Percentiles rank a stretch among this genome's conserved stretches.
Evolutionary conservation across 2,888 invertebrate genomes (phyloP).

Genomic region (Amiota mariae): DNA sequence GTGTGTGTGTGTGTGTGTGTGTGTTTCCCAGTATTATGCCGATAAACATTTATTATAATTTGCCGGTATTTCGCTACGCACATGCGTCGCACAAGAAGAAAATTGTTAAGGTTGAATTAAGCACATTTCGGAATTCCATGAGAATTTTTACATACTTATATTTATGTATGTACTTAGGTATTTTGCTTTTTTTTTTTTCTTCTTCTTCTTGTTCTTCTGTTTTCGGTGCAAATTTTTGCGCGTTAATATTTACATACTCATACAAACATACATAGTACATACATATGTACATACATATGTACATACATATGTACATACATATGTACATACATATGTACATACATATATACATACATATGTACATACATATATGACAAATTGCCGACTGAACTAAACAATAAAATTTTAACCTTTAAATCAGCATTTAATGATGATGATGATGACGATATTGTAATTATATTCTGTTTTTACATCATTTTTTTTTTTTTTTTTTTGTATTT

Average conservation of each 20-base stretch:
- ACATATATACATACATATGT: background rate
- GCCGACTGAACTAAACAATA: no score
- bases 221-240: no score
- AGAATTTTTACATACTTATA: no score
- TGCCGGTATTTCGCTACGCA: conserved; percentile 18
- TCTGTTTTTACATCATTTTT: background rate
- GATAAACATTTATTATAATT: background rate
- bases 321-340: conserved; percentile 5
- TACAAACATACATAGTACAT: background rate
- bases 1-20: no score
- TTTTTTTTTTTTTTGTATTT: no score
- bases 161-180: no score
- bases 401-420: no score
- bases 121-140: background rate
- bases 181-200: no score
- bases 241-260: background rate
- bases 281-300: conserved; percentile 23
- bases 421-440: no score
- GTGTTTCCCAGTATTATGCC: no score
- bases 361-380: background rate
- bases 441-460: no score
- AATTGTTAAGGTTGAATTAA: background rate
- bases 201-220: no score
- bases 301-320: conserved; percentile 27
- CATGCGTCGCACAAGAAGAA: conserved; percentile 9